Evolutionary conservation across 2,797 vertebrate genomes (phyloP).

Genomic region (Echeneis naucrates): DNA sequence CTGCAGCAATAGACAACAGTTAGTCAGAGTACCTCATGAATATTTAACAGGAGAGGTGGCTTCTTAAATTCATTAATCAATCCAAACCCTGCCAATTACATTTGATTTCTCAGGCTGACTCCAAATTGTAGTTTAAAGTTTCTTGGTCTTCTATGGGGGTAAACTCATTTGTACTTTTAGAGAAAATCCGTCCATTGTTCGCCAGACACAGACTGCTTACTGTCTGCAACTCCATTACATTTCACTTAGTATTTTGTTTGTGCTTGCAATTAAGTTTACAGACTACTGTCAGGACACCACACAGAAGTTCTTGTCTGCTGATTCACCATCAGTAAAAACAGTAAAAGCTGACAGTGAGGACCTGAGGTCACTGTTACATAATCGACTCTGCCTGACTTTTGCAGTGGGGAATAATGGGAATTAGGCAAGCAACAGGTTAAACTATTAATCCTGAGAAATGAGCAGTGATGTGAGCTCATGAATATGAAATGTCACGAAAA

Average conservation of each 20-base stretch:
- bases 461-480: conserved; percentile 8
- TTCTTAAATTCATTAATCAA: background rate
- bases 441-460: conserved; percentile 39
- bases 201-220: too few species aligned
- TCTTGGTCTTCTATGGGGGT: background rate
- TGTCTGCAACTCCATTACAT: too few species aligned
- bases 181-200: too few species aligned
- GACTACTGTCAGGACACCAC: background rate
- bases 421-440: conserved; percentile 50
- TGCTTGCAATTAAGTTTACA: background rate
- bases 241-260: too few species aligned
- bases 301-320: conserved; percentile 5
- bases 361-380: conserved; percentile 36
- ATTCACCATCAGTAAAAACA: conserved; percentile 2
- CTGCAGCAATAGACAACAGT: too few species aligned
- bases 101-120: background rate
- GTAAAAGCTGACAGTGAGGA: conserved; percentile 8
- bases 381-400: conserved; percentile 25
- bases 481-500: background rate
- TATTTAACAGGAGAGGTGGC: background rate
- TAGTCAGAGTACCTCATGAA: background rate
- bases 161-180: too few species aligned
- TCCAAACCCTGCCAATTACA: too few species aligned
- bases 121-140: background rate
- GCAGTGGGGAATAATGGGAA: conserved; percentile 21